phyloP scores from a whole-genome alignment of 2,888 invertebrate genomes.

The Platycnemis pennipes region DNA sequence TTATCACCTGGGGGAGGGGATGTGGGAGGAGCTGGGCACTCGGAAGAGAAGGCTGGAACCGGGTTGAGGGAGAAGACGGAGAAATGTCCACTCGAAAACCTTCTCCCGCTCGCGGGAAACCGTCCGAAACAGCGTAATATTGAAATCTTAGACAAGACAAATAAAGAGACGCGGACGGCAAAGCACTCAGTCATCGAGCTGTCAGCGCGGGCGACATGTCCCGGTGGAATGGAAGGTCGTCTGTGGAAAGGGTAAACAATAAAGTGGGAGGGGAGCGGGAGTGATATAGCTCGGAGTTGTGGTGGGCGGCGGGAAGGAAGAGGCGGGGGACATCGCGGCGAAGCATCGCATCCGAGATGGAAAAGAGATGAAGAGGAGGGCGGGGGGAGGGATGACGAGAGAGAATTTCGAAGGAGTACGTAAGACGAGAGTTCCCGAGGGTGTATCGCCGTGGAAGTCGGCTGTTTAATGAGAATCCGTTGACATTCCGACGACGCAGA shows the following conservation, averaged over 20 bases:
- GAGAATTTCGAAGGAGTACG: slow-evolving; percentile 31
- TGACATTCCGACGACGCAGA: slow-evolving; percentile 22
- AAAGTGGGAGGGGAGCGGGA: neutral
- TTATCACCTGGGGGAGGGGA: neutral
- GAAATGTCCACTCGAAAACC: slow-evolving; percentile 30
- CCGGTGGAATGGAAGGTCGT: slow-evolving; percentile 56
- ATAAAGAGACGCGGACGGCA: slow-evolving; percentile 36
- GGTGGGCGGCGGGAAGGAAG: neutral
- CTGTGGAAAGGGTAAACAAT: slow-evolving; percentile 60
- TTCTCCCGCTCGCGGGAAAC: slow-evolving; percentile 42
- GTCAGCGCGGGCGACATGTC: slow-evolving; percentile 59
- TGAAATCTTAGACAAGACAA: slow-evolving; percentile 59
- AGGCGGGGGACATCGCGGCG: neutral
- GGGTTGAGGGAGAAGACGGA: neutral
- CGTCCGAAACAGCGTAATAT: slow-evolving; percentile 49
- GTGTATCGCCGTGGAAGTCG: slow-evolving; percentile 16
- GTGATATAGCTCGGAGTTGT: neutral
- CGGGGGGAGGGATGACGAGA: neutral
- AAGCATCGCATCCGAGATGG: slow-evolving; percentile 21
- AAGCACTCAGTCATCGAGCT: slow-evolving; percentile 58
- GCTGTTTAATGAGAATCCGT: slow-evolving; percentile 43
- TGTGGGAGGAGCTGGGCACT: neutral
- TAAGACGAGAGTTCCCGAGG: slow-evolving; percentile 34
- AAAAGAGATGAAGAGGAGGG: neutral
- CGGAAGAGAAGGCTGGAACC: neutral